Evolutionary conservation across 2,113 vertebrate species (phyloP), one percentile per base, ranked within the genome.

Genomic region (Bujurquina vittata): DNA sequence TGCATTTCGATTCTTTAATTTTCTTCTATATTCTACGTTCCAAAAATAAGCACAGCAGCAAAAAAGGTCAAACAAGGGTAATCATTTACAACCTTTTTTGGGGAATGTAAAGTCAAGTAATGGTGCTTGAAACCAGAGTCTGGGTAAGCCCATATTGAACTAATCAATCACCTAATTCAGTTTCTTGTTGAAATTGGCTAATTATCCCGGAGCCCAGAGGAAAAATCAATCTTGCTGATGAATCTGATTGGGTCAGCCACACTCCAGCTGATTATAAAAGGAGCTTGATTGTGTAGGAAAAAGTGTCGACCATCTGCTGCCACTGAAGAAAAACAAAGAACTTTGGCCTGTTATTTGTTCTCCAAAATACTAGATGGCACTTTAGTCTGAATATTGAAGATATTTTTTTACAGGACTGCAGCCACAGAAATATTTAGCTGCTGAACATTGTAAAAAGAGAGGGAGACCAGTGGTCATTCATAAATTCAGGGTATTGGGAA

Each of bases 201-300:
- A 96, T 95, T 94, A 94, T 91, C 78, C 63, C 10, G 8, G 31
- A 87, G 83, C 76, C 63, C 75, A 55, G 75, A 75, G 49, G 77
- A 84, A 88, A 92, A 90, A 85, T 91, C 83, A 83, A 87, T 81
- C 69, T 6, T 33, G 62, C 85, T 89, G 91, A 93, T 87, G 87
- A 78, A 80, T 92, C 82, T 94, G 93, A 95, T 95, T 95, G 92
- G 93, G 20, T 84, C 76, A 75, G 80, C 77, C 23, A 37, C 90
- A 86, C 92, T 93, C 62, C 58, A 86, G 79, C 67, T 94, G 92
- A 94, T 95, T 93, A 87, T 88, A 78, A 93, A 88, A 86, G 77
- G 87, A 58, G 65, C 84, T 86, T 93, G 91, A 94, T 93, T 88
- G 79, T 73, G 84, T 33, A 37, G 72, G 75, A 75, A 62, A 72